phyloP scores from a whole-genome alignment of 2,113 vertebrate species.

The Forbesichthys agassizii region DNA sequence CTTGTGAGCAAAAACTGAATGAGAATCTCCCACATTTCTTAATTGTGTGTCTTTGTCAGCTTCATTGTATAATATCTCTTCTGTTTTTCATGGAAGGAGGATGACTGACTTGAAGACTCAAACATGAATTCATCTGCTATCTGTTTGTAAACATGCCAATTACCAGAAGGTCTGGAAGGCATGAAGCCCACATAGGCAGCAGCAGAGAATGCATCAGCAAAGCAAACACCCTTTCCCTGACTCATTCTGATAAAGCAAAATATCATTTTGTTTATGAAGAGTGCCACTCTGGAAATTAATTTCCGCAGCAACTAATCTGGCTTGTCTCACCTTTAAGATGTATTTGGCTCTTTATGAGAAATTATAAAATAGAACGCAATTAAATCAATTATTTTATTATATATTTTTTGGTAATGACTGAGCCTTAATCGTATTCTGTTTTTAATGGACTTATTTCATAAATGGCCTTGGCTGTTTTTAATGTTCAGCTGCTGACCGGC shows the following conservation, averaged over 20 bases:
- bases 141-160: constrained; percentile 53
- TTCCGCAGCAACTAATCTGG: constrained; percentile 71
- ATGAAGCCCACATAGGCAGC: constrained; percentile 16
- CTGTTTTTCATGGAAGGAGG: constrained; percentile 40
- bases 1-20: background rate
- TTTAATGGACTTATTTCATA: constrained; percentile 63
- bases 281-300: constrained; percentile 72
- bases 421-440: constrained; percentile 55
- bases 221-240: constrained; percentile 46
- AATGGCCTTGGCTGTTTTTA: constrained; percentile 39
- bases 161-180: constrained; percentile 41
- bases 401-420: constrained; percentile 66
- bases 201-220: constrained; percentile 27
- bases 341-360: constrained; percentile 56
- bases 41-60: constrained; percentile 6
- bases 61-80: constrained; percentile 29
- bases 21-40: background rate
- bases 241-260: constrained; percentile 66
- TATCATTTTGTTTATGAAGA: constrained; percentile 68
- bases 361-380: constrained; percentile 75
- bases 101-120: constrained; percentile 15
- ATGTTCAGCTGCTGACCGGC: constrained; percentile 51
- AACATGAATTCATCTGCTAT: constrained; percentile 37
- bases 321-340: constrained; percentile 63
- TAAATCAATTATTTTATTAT: constrained; percentile 67